Percentiles rank a stretch among this genome's conserved stretches.
Evolutionary conservation across 2,797 vertebrate species (phyloP).

Genomic region (Neostethus bicornis): DNA sequence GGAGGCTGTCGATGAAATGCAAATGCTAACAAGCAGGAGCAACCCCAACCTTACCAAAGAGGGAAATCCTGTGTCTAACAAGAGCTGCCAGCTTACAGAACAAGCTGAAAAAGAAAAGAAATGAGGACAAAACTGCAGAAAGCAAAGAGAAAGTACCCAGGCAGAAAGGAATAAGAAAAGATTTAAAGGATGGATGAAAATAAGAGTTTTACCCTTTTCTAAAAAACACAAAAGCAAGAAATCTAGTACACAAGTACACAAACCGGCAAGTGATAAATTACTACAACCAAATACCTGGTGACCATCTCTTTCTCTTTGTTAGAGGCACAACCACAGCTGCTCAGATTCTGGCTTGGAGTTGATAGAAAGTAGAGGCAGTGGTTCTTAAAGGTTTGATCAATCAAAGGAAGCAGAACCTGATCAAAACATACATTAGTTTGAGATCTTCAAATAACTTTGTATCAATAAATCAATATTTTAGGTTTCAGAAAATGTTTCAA

Average conservation of each 20-base stretch:
- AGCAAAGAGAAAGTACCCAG: conserved; percentile 12
- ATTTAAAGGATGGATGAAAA: conserved; percentile 5
- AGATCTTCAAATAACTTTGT: neutral
- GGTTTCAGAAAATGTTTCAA: conserved; percentile 58
- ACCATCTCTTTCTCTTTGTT: conserved; percentile 99
- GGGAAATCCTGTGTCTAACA: conserved; percentile 99
- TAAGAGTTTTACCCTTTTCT: neutral
- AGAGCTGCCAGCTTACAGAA: conserved; percentile 99
- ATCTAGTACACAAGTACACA: neutral
- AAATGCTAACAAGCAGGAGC: conserved; percentile 15
- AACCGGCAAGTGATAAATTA: neutral
- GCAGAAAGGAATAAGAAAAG: conserved; percentile 28
- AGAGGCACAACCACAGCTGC: conserved; percentile 94
- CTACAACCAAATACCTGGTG: conserved; percentile 83
- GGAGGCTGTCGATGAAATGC: conserved; percentile 13
- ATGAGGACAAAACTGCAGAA: conserved; percentile 55
- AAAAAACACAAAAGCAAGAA: conserved; percentile 1
- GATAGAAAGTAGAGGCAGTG: conserved; percentile 97
- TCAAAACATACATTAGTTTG: conserved; percentile 11
- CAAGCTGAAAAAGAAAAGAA: conserved; percentile 81
- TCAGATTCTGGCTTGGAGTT: conserved; percentile 91
- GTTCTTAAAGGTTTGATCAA: conserved; percentile 97
- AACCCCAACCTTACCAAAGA: conserved; percentile 91
- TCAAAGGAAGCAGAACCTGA: conserved; percentile 93
- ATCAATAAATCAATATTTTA: neutral